Evolutionary conservation across 2,797 vertebrate species (phyloP).

Genomic region (Tapirus indicus): DNA sequence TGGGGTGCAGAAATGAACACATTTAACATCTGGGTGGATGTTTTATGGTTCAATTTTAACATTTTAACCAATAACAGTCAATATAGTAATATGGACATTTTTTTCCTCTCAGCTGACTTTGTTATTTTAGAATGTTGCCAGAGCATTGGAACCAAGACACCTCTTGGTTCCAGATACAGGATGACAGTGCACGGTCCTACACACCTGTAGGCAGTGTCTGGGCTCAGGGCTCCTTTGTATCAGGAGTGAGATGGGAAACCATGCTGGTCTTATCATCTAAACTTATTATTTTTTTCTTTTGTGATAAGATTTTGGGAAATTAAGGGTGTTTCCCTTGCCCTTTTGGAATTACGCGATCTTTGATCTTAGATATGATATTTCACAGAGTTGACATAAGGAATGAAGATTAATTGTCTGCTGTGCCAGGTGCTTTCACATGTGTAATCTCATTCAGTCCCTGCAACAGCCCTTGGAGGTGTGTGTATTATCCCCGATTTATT

Average conservation of each 20-base stretch:
- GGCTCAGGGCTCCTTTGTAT: neutral
- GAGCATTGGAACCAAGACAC: neutral
- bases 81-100: neutral
- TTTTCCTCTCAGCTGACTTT: neutral
- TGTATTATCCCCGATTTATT: neutral
- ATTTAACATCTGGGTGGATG: neutral
- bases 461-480: neutral
- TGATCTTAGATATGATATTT: neutral
- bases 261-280: neutral
- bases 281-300: neutral
- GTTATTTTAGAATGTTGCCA: neutral
- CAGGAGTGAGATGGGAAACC: neutral
- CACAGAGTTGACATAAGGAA: neutral
- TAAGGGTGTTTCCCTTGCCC: neutral
- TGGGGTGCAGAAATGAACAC: neutral
- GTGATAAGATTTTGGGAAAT: constrained; percentile 13
- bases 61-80: neutral
- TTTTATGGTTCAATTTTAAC: neutral
- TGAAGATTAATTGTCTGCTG: neutral
- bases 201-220: neutral
- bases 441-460: neutral
- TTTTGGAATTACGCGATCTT: neutral
- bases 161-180: neutral
- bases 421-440: neutral
- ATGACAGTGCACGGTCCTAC: rapidly evolving